Percentiles rank a stretch among this genome's conserved stretches.
phyloP scores from a whole-genome alignment of 2,113 vertebrate genomes.

The Anseranas semipalmata region DNA sequence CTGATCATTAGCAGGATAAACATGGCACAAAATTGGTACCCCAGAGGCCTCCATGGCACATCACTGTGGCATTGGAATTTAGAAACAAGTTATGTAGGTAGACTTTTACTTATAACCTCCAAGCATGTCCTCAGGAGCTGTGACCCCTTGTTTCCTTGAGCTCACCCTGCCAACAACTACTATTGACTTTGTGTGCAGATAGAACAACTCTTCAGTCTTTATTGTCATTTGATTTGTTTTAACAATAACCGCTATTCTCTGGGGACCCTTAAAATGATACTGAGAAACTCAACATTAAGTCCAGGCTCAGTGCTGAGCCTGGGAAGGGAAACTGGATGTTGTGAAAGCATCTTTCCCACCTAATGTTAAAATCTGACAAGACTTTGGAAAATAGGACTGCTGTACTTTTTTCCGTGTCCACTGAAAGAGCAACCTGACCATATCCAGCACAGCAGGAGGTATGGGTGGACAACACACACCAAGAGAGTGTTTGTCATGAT shows the following conservation, averaged over 20 bases:
- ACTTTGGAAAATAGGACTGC: background rate
- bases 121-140: background rate
- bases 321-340: background rate
- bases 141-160: background rate
- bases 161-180: background rate
- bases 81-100: background rate
- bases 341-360: background rate
- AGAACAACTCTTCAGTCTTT: background rate
- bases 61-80: background rate
- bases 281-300: background rate
- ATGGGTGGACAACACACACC: background rate
- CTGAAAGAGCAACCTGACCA: background rate
- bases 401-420: background rate
- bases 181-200: background rate
- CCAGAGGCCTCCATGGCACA: background rate
- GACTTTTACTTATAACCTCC: background rate
- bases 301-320: background rate
- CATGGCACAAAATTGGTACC: background rate
- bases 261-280: background rate
- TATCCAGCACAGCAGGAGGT: background rate
- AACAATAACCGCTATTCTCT: background rate
- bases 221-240: background rate
- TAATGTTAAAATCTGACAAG: background rate
- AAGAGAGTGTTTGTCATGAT: background rate
- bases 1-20: background rate